Conservation (phyloP, 2,888 invertebrate genomes). For the Sphecodes monilicornis region DNA sequence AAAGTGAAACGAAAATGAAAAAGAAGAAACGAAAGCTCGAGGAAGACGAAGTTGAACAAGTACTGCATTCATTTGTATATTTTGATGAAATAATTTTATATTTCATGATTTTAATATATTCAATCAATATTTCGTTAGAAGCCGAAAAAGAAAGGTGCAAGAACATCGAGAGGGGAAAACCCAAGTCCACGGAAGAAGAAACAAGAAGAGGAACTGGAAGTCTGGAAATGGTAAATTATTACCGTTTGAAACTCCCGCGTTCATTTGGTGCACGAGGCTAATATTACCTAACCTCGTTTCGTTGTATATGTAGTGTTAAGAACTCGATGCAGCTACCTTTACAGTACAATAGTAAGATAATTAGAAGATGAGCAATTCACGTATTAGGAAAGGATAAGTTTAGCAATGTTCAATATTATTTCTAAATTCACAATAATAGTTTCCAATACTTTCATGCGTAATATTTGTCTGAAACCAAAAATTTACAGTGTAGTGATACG, state of each 20-base stretch:
- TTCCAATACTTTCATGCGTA: neutral
- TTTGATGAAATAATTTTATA: neutral
- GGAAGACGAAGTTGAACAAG: slow-evolving; percentile 79
- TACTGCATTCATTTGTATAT: slow-evolving; percentile 46
- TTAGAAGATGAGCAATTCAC: neutral
- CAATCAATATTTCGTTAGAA: slow-evolving; percentile 58
- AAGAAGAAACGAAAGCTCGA: slow-evolving; percentile 85
- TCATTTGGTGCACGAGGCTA: slow-evolving; percentile 22
- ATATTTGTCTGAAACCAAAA: neutral
- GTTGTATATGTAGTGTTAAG: neutral
- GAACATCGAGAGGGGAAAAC: slow-evolving; percentile 80
- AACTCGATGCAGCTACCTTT: neutral
- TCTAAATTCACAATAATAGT: neutral
- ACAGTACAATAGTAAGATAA: neutral
- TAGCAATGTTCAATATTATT: slow-evolving; percentile 5
- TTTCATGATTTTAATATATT: neutral
- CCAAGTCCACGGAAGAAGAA: slow-evolving; percentile 88
- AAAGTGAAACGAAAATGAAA: slow-evolving; percentile 87
- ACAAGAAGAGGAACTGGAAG: slow-evolving; percentile 92
- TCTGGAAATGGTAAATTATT: slow-evolving; percentile 94
- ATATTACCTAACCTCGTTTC: slow-evolving; percentile 1
- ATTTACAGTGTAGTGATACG: neutral
- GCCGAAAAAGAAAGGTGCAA: slow-evolving; percentile 79
- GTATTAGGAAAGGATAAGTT: neutral
- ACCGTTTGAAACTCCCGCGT: slow-evolving; percentile 5